Percentiles rank a stretch among this genome's conserved stretches.
Conservation (phyloP, 2,113 vertebrate genomes). For the Alligator mississippiensis region DNA sequence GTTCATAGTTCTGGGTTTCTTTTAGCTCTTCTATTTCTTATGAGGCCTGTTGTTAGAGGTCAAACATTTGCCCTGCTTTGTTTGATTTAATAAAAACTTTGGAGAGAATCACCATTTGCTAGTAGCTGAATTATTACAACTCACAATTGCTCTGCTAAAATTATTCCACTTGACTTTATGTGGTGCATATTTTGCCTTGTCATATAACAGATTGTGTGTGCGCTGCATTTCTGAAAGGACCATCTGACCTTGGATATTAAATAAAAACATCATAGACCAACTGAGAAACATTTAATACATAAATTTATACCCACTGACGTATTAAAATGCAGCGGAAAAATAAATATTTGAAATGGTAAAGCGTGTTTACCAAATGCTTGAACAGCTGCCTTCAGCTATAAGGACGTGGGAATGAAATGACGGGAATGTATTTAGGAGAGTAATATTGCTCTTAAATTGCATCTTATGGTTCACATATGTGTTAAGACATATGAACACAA, state of each 20-base stretch:
- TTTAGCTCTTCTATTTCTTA: constrained; percentile 27
- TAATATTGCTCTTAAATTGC: constrained; percentile 57
- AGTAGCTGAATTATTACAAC: constrained; percentile 71
- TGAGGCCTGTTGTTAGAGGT: constrained; percentile 38
- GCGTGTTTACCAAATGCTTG: constrained; percentile 84
- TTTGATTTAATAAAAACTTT: neutral
- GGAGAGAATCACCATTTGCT: constrained; percentile 46
- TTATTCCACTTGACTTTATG: constrained; percentile 80
- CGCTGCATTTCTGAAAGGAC: constrained; percentile 84
- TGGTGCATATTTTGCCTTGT: constrained; percentile 81
- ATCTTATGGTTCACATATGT: constrained; percentile 29
- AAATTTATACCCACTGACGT: constrained; percentile 80
- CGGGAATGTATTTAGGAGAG: constrained; percentile 71
- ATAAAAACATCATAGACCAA: constrained; percentile 85
- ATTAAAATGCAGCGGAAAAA: constrained; percentile 86
- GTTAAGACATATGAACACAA: constrained; percentile 6
- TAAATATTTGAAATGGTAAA: constrained; percentile 86
- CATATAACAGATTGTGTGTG: constrained; percentile 85
- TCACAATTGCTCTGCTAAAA: constrained; percentile 71
- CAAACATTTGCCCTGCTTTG: constrained; percentile 3
- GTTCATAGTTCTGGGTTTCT: neutral
- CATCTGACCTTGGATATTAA: constrained; percentile 85
- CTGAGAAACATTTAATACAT: constrained; percentile 84
- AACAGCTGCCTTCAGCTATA: constrained; percentile 78
- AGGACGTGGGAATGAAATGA: constrained; percentile 75